A percentile compares a stretch with the other conserved stretches of the same genome.
These are phyloP conservation scores for Dryas iulia DNA, from an alignment of 1,140 invertebrate species.

Conservation along the genomic window DNA sequence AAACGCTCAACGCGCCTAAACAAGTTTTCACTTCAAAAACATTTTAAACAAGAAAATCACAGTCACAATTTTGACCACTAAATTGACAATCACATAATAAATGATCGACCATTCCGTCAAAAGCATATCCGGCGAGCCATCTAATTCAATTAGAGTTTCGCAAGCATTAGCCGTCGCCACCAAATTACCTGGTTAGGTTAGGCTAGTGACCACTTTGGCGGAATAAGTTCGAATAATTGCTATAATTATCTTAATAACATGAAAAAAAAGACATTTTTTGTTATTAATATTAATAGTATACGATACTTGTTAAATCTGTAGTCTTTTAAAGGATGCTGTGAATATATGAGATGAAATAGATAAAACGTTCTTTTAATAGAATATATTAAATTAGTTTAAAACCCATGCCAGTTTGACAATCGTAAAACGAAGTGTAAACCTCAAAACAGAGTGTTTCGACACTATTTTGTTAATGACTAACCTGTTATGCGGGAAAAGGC, in stretches of 20 bases:
- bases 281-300: neutral
- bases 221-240: conserved; percentile 5
- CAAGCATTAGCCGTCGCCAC: conserved; percentile 49
- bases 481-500: too few species aligned
- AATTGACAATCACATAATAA: conserved; percentile 1
- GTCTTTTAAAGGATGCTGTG: neutral
- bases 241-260: conserved; percentile 12
- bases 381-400: too few species aligned
- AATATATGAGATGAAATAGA: neutral
- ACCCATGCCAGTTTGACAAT: too few species aligned
- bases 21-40: too few species aligned
- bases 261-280: neutral
- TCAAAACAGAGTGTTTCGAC: too few species aligned
- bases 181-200: conserved; percentile 44
- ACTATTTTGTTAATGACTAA: too few species aligned
- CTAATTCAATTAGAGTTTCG: conserved; percentile 65
- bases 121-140: conserved; percentile 10
- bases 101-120: neutral
- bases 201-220: neutral
- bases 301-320: neutral
- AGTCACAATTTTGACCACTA: neutral
- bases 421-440: too few species aligned
- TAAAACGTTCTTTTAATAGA: neutral
- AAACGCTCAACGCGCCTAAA: too few species aligned
- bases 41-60: neutral